Evolutionary conservation across 2,888 invertebrate genomes (phyloP).

Genomic region (Polymixis flavicincta): DNA sequence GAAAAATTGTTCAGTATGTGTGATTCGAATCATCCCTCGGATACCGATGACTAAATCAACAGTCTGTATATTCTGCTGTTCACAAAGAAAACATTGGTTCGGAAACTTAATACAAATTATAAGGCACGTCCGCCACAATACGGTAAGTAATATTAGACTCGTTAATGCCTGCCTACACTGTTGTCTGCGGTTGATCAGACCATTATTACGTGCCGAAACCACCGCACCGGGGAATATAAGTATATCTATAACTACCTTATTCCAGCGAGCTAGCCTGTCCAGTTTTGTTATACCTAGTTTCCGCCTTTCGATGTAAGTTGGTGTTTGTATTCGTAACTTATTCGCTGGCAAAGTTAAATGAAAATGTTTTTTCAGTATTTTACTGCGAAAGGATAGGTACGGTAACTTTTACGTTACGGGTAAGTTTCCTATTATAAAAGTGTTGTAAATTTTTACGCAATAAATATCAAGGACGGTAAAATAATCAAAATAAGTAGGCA

Average conservation of each 20-base stretch:
- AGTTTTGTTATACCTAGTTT: slow-evolving; percentile 49
- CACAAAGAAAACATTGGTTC: not conserved
- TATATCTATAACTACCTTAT: slow-evolving; percentile 9
- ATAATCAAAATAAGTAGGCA: slow-evolving; percentile 24
- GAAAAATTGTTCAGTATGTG: not conserved
- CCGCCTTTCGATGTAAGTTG: slow-evolving; percentile 34
- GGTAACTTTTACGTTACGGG: not conserved
- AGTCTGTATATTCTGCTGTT: not conserved
- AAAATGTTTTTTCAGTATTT: slow-evolving; percentile 23
- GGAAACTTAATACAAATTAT: slow-evolving; percentile 18
- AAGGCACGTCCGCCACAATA: slow-evolving; percentile 9
- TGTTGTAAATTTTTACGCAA: not conserved
- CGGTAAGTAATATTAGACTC: slow-evolving; percentile 44
- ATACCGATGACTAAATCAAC: not conserved
- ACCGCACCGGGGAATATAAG: slow-evolving; percentile 15
- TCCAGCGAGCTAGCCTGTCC: slow-evolving; percentile 29
- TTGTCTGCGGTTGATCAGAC: slow-evolving; percentile 41
- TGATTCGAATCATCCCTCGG: not conserved
- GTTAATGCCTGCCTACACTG: slow-evolving; percentile 10
- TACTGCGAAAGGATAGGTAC: not conserved
- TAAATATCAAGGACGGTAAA: slow-evolving; percentile 7
- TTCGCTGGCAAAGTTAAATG: slow-evolving; percentile 28
- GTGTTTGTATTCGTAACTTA: slow-evolving; percentile 38
- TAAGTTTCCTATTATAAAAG: not conserved
- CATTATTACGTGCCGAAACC: slow-evolving; percentile 36